Evolutionary conservation across 2,113 vertebrate genomes (phyloP), one percentile per base, ranked within the genome.

Genomic region (Benitochromis conjunctus): DNA sequence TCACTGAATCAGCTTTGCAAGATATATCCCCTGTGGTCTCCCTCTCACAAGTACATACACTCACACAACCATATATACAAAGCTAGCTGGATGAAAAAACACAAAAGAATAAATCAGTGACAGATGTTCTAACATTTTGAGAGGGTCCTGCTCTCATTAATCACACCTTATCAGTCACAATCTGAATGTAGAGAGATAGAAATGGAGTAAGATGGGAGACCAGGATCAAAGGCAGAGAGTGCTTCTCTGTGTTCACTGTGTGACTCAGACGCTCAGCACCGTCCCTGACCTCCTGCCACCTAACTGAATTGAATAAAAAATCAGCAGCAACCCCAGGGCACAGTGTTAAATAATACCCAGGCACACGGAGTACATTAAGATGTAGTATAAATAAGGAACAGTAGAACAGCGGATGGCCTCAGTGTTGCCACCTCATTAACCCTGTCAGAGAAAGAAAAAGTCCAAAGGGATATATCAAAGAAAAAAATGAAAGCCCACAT

Each of bases 21-120:
- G 96, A 93, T 93, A 95, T 94, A 26, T 26, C 26, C 95, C 95
- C 93, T 93, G 83, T 93, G 71, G 79, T 48, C 81, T 85, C 26
- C 46, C 9, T 38, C 26, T 51, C 29, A 41, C 56, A 55, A 14
- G 81, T 2, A 66, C 13, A 54, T 48, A 18, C 60, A 58, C 26
- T 36, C 51, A 80, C 56, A 64, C 21, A 51, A 19, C 36, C 41
- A 71, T 19, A 54, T 55, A 48, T 74, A 57, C 18, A 2, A 4
- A 10, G 26, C 6, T 18, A 55, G 14, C 38, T 83, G 51, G 58
- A 83, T 51, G 57, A 81, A 84, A 34, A 82, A 92, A 90, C 81
- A 91, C 76, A 89, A 96, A 97, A 96, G 95, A 97, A 97, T 97
- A 97, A 97, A 97, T 98, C 96, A 97, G 94, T 96, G 93, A 92